Base-by-base conservation (phyloP, 2,888 invertebrate genomes). In the Tinea trinotella region DNA sequence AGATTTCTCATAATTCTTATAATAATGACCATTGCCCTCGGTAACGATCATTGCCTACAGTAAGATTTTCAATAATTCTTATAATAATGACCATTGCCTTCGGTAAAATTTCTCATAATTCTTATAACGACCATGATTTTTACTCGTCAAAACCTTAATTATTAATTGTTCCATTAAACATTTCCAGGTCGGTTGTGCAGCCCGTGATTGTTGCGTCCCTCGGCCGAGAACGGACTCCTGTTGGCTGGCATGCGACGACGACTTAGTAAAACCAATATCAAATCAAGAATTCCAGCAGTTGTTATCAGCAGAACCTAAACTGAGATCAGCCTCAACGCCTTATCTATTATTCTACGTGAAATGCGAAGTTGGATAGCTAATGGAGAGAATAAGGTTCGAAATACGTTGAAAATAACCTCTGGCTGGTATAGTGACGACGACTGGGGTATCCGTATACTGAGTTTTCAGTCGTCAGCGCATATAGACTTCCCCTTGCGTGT, bases 181-280 rank as follows among this genome's bases (percentile, higher is more conserved):
- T 0, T 54, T 64, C 1, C 60, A 68, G 17, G 61, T 71, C 7
- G 88, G 79, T 4, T 88, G 88, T 62, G 71, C 80, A 0, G 88
- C 88, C 3, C 68, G 74, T 58, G 88, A 88, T 24, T 89, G 89
- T 65, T 89, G 89, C 65, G 86, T 86, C 5, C 81, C 88, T 3
- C 74, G 86, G 9, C 68, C 82, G 4, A 67, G 80, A 3, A 57
- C 75, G 0, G 72, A 67, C 53, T 64, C 87, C 6, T 83, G 90
- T 59, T 96, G 96, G 96, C 88, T 95, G 49, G 94, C 95, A 67
- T 96, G 95, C 70, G 95, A 96, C 71, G 96, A 96, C 70, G 95
- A 96, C 59, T 92, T 92, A 57, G 93, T 96, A 54, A 90, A 92
- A 61, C 90, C 92, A 6, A 91, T 96, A 70, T 90, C 93, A 22